A percentile compares a stretch with the other conserved stretches of the same genome.
phyloP scores from a whole-genome alignment of 2,888 invertebrate species.

The Drosophila anomalata region DNA sequence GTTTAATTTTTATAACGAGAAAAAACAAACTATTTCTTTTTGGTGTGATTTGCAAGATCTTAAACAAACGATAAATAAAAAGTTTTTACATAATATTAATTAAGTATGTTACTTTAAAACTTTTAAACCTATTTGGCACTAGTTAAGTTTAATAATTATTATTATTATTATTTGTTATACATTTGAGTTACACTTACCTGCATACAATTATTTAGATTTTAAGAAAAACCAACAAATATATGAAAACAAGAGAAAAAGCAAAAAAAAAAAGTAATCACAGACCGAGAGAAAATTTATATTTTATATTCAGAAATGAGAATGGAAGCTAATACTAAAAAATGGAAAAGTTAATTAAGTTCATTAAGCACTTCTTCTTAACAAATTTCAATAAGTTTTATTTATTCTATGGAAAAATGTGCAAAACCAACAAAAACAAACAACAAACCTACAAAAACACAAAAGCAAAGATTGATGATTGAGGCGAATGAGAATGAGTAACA shows the following conservation, averaged over 20 bases:
- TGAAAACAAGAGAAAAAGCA: slow-evolving; percentile 34
- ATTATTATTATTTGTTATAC: slow-evolving; percentile 72
- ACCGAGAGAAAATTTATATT: slow-evolving; percentile 28
- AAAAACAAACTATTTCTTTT: slow-evolving; percentile 53
- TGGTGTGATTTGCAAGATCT: slow-evolving; percentile 75
- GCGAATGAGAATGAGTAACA: slow-evolving; percentile 28
- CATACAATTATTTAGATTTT: slow-evolving; percentile 53
- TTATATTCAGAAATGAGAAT: slow-evolving; percentile 25
- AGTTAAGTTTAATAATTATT: slow-evolving; percentile 68
- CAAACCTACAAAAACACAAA: slow-evolving; percentile 19
- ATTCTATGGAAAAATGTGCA: slow-evolving; percentile 63
- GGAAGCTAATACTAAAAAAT: slow-evolving; percentile 25
- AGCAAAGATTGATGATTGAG: slow-evolving; percentile 31
- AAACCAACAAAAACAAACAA: slow-evolving; percentile 45
- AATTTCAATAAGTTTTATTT: slow-evolving; percentile 68
- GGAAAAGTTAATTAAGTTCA: slow-evolving; percentile 48
- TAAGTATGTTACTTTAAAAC: slow-evolving; percentile 48
- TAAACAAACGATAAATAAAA: slow-evolving; percentile 53
- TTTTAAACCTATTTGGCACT: slow-evolving; percentile 39
- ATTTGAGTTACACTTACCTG: slow-evolving; percentile 78
- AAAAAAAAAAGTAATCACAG: slow-evolving; percentile 9
- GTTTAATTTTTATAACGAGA: slow-evolving; percentile 41
- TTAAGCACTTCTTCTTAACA: slow-evolving; percentile 46
- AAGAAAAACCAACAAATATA: slow-evolving; percentile 31
- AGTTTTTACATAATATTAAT: slow-evolving; percentile 47